Evolutionary conservation across 2,888 invertebrate genomes (phyloP).

Genomic region (Pseudanteris insignis): DNA sequence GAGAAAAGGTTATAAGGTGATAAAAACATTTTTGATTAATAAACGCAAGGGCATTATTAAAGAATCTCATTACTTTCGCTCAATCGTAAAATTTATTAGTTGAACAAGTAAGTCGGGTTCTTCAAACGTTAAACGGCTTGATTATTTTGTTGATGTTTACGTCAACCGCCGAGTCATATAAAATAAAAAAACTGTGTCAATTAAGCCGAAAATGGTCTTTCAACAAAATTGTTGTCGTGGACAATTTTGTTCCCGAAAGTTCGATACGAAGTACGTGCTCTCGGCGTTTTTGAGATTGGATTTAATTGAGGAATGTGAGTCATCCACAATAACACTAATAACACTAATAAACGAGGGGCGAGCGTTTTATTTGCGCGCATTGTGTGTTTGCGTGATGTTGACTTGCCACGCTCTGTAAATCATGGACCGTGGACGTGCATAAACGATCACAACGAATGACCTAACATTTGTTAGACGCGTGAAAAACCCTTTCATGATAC

Average conservation of each 20-base stretch:
- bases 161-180: not conserved
- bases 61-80: too few relatives aligned
- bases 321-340: constrained; percentile 27
- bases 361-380: constrained; percentile 23
- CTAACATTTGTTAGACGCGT: too few relatives aligned
- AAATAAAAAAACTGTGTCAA: constrained; percentile 8
- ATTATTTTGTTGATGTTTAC: constrained; percentile 22
- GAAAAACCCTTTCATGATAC: too few relatives aligned
- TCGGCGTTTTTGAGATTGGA: constrained; percentile 19
- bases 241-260: constrained; percentile 9
- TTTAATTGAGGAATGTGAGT: constrained; percentile 12
- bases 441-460: too few relatives aligned
- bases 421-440: not conserved
- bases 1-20: too few relatives aligned
- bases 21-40: too few relatives aligned
- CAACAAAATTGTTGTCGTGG: not conserved
- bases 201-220: constrained; percentile 4
- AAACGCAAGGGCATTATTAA: too few relatives aligned
- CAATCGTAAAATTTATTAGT: not conserved
- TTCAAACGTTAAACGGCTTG: not conserved
- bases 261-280: constrained; percentile 7
- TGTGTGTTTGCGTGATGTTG: constrained; percentile 2
- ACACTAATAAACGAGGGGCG: constrained; percentile 20
- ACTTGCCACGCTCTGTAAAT: not conserved
- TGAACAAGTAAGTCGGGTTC: not conserved